phyloP scores from a whole-genome alignment of 2,113 vertebrate species.

The Porphyrio hochstetteri region DNA sequence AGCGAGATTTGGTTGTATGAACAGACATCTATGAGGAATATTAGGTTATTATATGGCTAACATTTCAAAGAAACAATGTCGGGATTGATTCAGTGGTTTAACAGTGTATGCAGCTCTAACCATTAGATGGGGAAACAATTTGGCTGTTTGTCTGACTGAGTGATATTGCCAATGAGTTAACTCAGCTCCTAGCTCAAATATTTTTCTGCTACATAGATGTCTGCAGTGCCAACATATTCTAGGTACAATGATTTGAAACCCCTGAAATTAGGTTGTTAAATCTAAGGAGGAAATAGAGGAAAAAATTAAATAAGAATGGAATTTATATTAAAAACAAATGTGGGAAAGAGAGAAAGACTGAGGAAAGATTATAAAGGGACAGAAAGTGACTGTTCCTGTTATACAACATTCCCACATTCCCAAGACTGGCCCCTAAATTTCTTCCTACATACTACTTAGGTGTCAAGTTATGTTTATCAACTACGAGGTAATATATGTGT shows the following conservation, averaged over 20 bases:
- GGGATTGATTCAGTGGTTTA: background rate
- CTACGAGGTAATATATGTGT: background rate
- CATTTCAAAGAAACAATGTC: background rate
- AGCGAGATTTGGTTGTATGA: background rate
- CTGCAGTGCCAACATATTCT: background rate
- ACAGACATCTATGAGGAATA: background rate
- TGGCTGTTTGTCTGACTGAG: background rate
- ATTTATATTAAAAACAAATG: background rate
- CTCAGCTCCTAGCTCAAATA: background rate
- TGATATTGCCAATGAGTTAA: background rate
- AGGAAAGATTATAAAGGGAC: background rate
- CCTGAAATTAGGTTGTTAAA: background rate
- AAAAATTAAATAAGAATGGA: background rate
- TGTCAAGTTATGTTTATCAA: background rate
- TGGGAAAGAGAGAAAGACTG: background rate
- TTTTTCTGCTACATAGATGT: background rate
- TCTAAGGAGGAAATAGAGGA: background rate
- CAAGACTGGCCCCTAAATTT: background rate
- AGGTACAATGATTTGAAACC: background rate
- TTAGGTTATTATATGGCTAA: background rate
- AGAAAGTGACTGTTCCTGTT: background rate
- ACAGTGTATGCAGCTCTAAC: background rate
- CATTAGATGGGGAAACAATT: background rate
- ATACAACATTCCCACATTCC: background rate
- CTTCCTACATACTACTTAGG: background rate